Evolutionary conservation across 2,113 vertebrate genomes (phyloP).

Genomic region (Ciconia maguari): DNA sequence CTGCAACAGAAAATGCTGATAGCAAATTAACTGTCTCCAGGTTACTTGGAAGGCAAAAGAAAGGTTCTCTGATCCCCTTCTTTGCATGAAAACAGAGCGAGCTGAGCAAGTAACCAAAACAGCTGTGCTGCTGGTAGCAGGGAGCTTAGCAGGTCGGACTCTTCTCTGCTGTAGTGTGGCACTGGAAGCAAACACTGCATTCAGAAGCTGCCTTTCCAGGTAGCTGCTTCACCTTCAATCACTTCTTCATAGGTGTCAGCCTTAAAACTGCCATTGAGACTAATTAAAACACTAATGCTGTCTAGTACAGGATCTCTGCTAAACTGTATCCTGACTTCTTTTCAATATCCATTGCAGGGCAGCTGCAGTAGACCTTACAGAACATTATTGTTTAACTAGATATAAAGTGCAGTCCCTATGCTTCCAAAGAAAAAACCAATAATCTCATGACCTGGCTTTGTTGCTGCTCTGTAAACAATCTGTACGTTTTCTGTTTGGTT

Average conservation of each 20-base stretch:
- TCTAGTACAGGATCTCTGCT: not conserved
- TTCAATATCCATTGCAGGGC: not conserved
- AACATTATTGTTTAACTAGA: not conserved
- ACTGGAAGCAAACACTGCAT: not conserved
- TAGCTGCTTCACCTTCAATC: not conserved
- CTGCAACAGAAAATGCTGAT: not conserved
- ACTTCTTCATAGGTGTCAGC: not conserved
- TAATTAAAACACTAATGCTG: not conserved
- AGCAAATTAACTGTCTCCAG: not conserved
- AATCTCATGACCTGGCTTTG: not conserved
- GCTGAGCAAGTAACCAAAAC: not conserved
- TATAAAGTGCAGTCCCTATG: not conserved
- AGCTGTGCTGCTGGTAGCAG: not conserved
- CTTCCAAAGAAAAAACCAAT: not conserved
- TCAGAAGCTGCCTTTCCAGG: not conserved
- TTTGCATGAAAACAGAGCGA: not conserved
- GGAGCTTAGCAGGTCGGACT: not conserved
- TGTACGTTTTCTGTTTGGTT: not conserved
- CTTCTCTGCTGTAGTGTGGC: not conserved
- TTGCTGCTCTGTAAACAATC: not conserved
- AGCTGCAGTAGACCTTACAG: not conserved
- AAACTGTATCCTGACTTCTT: not conserved
- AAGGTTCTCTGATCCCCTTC: not conserved
- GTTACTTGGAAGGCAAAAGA: not conserved
- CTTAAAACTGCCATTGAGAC: not conserved